phyloP scores from a whole-genome alignment of 1,140 invertebrate genomes.

The Neodiprion virginianus region DNA sequence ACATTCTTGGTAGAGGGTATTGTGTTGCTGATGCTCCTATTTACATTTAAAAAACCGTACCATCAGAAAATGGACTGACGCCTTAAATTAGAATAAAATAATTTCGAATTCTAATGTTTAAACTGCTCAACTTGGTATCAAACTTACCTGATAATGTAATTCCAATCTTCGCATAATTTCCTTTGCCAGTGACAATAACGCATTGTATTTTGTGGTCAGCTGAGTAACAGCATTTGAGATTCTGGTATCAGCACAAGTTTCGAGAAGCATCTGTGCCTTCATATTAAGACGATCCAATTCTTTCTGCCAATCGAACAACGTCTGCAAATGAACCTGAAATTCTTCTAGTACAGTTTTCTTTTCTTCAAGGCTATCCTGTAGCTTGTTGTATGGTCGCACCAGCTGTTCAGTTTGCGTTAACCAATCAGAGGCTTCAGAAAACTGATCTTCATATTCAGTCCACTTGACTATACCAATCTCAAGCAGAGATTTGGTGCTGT shows the following conservation, averaged over 20 bases:
- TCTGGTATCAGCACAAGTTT: constrained; percentile 91
- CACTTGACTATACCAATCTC: constrained; percentile 92
- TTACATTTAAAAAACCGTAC: constrained; percentile 11
- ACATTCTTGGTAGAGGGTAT: constrained; percentile 87
- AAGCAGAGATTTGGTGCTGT: constrained; percentile 81
- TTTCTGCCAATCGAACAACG: constrained; percentile 92
- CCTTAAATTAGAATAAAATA: too few species aligned
- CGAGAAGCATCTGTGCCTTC: constrained; percentile 86
- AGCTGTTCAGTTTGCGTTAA: constrained; percentile 84
- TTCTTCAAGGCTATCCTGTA: constrained; percentile 87
- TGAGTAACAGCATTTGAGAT: constrained; percentile 94
- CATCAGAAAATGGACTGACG: constrained; percentile 16
- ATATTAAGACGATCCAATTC: constrained; percentile 91
- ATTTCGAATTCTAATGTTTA: too few species aligned
- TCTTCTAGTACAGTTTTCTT: constrained; percentile 90
- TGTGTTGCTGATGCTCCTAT: constrained; percentile 87
- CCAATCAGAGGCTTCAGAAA: constrained; percentile 88
- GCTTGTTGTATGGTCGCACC: constrained; percentile 89
- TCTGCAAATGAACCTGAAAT: constrained; percentile 90
- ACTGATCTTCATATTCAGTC: constrained; percentile 95
- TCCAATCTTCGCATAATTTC: constrained; percentile 91
- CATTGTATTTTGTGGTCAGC: constrained; percentile 92
- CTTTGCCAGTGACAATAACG: constrained; percentile 88
- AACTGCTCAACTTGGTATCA: constrained; percentile 1
- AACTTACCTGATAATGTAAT: constrained; percentile 81